A percentile compares a stretch with the other conserved stretches of the same genome.
phyloP scores from a whole-genome alignment of 2,888 invertebrate species.

The Cephus nigrinus region DNA sequence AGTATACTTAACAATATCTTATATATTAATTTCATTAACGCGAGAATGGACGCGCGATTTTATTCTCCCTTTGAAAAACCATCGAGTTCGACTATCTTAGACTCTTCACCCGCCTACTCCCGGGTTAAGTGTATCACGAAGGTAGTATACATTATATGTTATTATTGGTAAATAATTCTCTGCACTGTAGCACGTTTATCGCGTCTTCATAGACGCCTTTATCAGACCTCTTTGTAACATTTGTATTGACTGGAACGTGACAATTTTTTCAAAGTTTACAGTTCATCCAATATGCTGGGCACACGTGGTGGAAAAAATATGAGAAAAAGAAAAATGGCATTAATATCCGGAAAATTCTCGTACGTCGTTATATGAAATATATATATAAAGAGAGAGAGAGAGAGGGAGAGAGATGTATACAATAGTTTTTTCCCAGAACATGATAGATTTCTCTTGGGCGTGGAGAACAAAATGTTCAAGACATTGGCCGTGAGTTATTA shows the following conservation, averaged over 20 bases:
- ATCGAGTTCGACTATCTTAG: too few relatives aligned
- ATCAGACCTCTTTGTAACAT: not conserved
- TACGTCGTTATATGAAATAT: not conserved
- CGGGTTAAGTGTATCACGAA: not conserved
- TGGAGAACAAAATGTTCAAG: not conserved
- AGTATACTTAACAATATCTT: not conserved
- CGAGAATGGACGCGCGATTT: too few relatives aligned
- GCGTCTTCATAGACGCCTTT: not conserved
- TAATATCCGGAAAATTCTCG: not conserved
- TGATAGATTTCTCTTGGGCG: constrained; percentile 6
- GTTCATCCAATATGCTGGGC: not conserved
- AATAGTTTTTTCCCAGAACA: constrained; percentile 6
- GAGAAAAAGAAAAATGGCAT: not conserved
- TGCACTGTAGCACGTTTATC: not conserved
- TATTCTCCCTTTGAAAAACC: too few relatives aligned
- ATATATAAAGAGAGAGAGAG: not conserved
- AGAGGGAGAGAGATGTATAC: not conserved
- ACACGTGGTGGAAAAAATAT: not conserved
- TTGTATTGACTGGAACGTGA: not conserved
- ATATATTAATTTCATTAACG: not conserved
- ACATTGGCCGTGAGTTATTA: not conserved
- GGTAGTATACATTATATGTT: not conserved
- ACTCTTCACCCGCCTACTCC: too few relatives aligned
- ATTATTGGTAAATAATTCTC: not conserved
- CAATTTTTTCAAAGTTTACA: not conserved